phyloP scores from a whole-genome alignment of 2,113 vertebrate species.

The Formicarius rufipectus region DNA sequence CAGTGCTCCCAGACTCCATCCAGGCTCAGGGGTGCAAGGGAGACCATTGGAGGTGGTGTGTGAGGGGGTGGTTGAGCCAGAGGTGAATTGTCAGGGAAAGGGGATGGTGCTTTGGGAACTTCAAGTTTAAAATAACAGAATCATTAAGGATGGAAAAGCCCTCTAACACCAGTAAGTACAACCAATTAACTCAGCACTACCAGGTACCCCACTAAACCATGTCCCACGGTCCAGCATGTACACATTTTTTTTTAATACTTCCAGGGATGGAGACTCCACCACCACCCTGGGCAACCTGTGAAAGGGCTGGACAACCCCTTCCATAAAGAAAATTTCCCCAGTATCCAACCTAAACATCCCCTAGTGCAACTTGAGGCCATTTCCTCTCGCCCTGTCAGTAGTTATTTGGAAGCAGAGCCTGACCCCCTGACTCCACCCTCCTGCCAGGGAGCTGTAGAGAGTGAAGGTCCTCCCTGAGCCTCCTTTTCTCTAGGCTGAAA shows the following conservation, averaged over 20 bases:
- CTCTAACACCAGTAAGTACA: background rate
- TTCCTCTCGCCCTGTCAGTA: background rate
- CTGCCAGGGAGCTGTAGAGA: background rate
- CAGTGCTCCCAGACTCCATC: background rate
- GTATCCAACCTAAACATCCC: rapidly evolving
- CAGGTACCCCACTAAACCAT: background rate
- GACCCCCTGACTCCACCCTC: background rate
- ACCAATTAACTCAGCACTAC: background rate
- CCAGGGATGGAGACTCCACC: background rate
- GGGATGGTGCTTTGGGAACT: background rate
- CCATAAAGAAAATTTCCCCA: background rate
- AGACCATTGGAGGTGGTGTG: background rate
- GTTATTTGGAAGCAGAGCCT: background rate
- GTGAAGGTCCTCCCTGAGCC: background rate
- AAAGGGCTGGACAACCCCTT: background rate
- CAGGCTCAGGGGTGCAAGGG: background rate
- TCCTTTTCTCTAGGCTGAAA: background rate
- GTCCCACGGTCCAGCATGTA: background rate
- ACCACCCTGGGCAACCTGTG: background rate
- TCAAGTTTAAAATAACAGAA: background rate
- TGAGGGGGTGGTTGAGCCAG: background rate
- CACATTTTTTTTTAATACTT: background rate
- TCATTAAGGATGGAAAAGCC: background rate
- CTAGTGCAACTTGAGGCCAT: background rate
- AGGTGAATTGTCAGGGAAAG: background rate